phyloP scores from a whole-genome alignment of 2,797 vertebrate species.

The Schizopygopsis malacanthus region DNA sequence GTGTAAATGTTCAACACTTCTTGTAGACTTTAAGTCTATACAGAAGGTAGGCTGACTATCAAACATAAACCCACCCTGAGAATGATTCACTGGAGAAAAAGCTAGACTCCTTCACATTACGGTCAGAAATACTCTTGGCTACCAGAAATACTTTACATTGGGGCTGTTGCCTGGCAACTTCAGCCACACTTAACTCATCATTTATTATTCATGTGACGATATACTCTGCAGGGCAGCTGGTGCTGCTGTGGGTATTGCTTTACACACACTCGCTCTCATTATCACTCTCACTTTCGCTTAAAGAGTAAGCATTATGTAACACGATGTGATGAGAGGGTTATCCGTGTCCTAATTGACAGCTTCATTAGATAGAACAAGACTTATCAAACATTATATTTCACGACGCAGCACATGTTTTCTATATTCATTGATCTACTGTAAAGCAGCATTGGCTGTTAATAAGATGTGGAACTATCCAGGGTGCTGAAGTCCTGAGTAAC shows the following conservation, averaged over 20 bases:
- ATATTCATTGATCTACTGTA: not conserved
- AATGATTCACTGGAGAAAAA: not conserved
- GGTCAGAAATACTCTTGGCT: not conserved
- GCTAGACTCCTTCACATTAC: not conserved
- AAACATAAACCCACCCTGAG: not conserved
- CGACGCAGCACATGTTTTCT: not conserved
- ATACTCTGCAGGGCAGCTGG: conserved; percentile 50
- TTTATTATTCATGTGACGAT: conserved; percentile 69
- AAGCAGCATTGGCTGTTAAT: not conserved
- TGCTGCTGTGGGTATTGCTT: conserved; percentile 55
- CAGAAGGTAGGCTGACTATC: not conserved
- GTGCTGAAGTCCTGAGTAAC: conserved; percentile 51
- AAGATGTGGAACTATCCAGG: conserved; percentile 49
- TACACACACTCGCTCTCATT: conserved; percentile 59
- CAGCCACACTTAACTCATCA: conserved; percentile 48
- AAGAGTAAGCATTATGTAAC: conserved; percentile 26
- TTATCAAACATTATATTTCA: not conserved
- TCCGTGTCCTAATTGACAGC: not conserved
- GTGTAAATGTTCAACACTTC: too few relatives aligned
- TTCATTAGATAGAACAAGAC: not conserved
- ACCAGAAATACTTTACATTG: conserved; percentile 28
- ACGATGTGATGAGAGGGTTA: not conserved
- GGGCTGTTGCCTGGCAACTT: conserved; percentile 65
- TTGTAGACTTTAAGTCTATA: too few relatives aligned
- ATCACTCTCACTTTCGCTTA: conserved; percentile 60